These are phyloP conservation scores for Borostomias antarcticus DNA, from an alignment of 2,797 vertebrate species.

Conservation along the genomic window DNA sequence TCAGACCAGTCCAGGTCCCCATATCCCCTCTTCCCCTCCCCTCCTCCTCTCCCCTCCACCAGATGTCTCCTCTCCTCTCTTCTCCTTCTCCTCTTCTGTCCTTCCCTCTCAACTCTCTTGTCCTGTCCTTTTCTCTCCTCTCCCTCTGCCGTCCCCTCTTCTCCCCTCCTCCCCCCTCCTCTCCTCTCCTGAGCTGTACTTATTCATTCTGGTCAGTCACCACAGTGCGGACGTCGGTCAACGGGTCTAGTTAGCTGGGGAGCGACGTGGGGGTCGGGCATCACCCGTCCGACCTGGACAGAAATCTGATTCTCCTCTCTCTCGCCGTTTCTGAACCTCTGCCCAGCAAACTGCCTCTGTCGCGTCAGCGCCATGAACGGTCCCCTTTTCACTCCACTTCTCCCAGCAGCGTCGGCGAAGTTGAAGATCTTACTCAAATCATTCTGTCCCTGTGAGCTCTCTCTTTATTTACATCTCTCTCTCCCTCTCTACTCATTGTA, in stretches of 20 bases:
- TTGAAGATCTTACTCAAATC: slow-evolving; percentile 59
- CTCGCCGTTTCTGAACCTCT: slow-evolving; percentile 39
- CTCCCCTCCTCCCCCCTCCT: background rate
- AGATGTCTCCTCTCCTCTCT: too few species aligned
- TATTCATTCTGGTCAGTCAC: slow-evolving; percentile 62
- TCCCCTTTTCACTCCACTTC: slow-evolving; percentile 49
- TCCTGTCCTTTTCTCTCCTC: slow-evolving; percentile 29
- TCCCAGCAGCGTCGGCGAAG: slow-evolving; percentile 53
- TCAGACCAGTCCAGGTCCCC: slow-evolving; percentile 43
- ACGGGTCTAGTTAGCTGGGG: slow-evolving; percentile 41
- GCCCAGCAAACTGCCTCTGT: slow-evolving; percentile 52
- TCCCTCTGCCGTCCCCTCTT: background rate
- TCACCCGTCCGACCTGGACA: slow-evolving; percentile 54
- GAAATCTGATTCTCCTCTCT: slow-evolving; percentile 10
- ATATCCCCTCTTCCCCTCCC: slow-evolving; percentile 22
- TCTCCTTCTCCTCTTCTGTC: slow-evolving; percentile 7
- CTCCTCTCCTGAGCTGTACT: background rate
- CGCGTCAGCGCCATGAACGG: slow-evolving; percentile 56
- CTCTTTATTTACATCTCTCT: slow-evolving; percentile 25
- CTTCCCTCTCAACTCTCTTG: slow-evolving; percentile 11
- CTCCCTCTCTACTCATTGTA: slow-evolving; percentile 3
- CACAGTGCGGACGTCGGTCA: slow-evolving; percentile 9
- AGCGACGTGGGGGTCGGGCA: slow-evolving; percentile 48
- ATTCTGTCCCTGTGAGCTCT: slow-evolving; percentile 37
- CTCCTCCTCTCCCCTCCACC: slow-evolving; percentile 19